Percentiles rank a stretch among this genome's conserved stretches.
Evolutionary conservation across 2,888 invertebrate genomes (phyloP).

Genomic region (Limenitis arthemis): DNA sequence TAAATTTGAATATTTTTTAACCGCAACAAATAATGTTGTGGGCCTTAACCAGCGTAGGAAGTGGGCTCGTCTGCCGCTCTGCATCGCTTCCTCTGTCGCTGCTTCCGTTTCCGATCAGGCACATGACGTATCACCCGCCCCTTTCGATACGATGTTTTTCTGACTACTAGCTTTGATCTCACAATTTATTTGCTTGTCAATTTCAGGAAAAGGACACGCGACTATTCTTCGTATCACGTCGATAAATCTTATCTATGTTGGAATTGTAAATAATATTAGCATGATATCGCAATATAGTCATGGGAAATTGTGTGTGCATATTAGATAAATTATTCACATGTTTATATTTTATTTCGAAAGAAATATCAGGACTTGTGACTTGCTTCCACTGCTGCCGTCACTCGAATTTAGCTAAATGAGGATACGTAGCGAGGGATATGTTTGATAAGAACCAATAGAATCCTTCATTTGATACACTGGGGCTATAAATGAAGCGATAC

Average conservation of each 20-base stretch:
- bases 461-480: too few species aligned
- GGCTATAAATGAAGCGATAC: too few species aligned
- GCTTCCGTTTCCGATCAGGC: slow-evolving; percentile 59
- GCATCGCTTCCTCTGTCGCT: slow-evolving; percentile 63
- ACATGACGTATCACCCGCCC: slow-evolving; percentile 46
- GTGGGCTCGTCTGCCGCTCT: slow-evolving; percentile 61
- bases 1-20: too few species aligned
- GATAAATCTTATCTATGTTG: slow-evolving; percentile 37
- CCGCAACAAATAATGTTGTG: too few species aligned
- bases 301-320: slow-evolving; percentile 12
- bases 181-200: slow-evolving; percentile 69
- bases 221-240: slow-evolving; percentile 32
- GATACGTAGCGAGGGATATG: too few species aligned
- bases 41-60: slow-evolving; percentile 60
- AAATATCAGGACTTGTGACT: too few species aligned
- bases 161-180: slow-evolving; percentile 53
- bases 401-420: too few species aligned
- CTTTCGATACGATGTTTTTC: slow-evolving; percentile 50
- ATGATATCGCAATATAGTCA: slow-evolving; percentile 24
- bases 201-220: slow-evolving; percentile 66
- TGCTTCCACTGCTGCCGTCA: too few species aligned
- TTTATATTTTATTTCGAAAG: background rate
- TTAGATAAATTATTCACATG: background rate
- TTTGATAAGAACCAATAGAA: too few species aligned
- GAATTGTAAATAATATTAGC: slow-evolving; percentile 26